Evolutionary conservation across 2,888 invertebrate genomes (phyloP).

Genomic region (Zaprionus lineosus): DNA sequence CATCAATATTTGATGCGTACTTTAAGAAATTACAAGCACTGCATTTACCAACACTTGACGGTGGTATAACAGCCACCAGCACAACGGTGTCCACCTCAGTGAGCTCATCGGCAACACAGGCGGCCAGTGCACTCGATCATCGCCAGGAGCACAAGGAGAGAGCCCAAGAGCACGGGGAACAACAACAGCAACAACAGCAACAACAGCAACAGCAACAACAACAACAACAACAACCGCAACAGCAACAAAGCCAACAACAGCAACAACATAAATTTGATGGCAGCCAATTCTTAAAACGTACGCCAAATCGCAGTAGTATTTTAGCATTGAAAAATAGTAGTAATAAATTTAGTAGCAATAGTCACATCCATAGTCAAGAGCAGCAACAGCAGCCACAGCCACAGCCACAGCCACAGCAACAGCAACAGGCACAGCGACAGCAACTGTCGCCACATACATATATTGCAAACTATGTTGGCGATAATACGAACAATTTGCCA

Average conservation of each 20-base stretch:
- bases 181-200: slow-evolving; percentile 25
- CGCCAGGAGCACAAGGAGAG: too few species aligned
- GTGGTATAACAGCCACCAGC: slow-evolving; percentile 54
- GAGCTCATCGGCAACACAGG: slow-evolving; percentile 43
- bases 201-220: slow-evolving; percentile 31
- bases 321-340: slow-evolving; percentile 63
- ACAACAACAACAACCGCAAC: slow-evolving; percentile 31
- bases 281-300: slow-evolving; percentile 79
- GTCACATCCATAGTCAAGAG: slow-evolving; percentile 53
- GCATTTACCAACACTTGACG: slow-evolving; percentile 70
- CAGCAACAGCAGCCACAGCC: slow-evolving; percentile 39
- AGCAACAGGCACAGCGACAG: slow-evolving; percentile 23
- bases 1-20: slow-evolving; percentile 80
- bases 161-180: slow-evolving; percentile 40
- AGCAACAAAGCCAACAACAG: slow-evolving; percentile 34
- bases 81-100: slow-evolving; percentile 61
- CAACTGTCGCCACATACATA: slow-evolving; percentile 79
- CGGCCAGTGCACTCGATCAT: slow-evolving; percentile 27
- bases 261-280: slow-evolving; percentile 56
- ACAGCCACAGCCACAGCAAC: slow-evolving; percentile 17
- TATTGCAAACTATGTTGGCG: slow-evolving; percentile 84
- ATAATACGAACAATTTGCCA: slow-evolving; percentile 81
- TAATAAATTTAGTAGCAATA: slow-evolving; percentile 64
- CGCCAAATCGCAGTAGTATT: slow-evolving; percentile 73
- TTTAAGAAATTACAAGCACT: slow-evolving; percentile 80